Evolutionary conservation across 2,888 invertebrate genomes (phyloP).

Genomic region (Noctua janthe): DNA sequence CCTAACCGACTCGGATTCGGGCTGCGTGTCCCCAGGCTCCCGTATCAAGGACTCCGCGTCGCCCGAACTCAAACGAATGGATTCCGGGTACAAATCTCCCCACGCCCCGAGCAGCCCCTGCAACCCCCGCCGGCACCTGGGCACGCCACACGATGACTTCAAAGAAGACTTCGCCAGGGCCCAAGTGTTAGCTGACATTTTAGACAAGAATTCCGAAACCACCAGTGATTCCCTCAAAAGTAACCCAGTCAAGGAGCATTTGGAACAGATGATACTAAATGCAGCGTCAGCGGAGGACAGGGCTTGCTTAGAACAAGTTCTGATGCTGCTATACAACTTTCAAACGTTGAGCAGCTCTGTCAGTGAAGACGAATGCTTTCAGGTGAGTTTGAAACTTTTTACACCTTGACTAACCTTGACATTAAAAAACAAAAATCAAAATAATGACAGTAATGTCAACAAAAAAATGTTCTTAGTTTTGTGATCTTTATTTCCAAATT

Average conservation of each 20-base stretch:
- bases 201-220: conserved; percentile 85
- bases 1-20: conserved; percentile 89
- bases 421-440: background rate
- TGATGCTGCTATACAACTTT: conserved; percentile 91
- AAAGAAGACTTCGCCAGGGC: conserved; percentile 89
- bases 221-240: conserved; percentile 86
- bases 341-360: conserved; percentile 90
- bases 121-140: conserved; percentile 81
- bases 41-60: conserved; percentile 89
- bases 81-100: conserved; percentile 89
- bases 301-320: conserved; percentile 91
- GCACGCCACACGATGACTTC: conserved; percentile 85
- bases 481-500: conserved; percentile 46
- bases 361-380: conserved; percentile 90
- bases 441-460: conserved; percentile 26
- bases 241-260: conserved; percentile 87
- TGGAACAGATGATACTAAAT: conserved; percentile 88
- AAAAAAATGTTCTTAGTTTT: background rate
- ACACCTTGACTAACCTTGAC: background rate
- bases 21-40: conserved; percentile 89
- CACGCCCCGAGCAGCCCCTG: conserved; percentile 86
- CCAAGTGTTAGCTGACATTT: conserved; percentile 85
- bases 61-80: conserved; percentile 89
- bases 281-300: conserved; percentile 90
- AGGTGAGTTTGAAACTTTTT: conserved; percentile 77